These are phyloP conservation scores for Phodopus roborovskii DNA, from an alignment of 2,113 vertebrate genomes.

Conservation along the genomic window DNA sequence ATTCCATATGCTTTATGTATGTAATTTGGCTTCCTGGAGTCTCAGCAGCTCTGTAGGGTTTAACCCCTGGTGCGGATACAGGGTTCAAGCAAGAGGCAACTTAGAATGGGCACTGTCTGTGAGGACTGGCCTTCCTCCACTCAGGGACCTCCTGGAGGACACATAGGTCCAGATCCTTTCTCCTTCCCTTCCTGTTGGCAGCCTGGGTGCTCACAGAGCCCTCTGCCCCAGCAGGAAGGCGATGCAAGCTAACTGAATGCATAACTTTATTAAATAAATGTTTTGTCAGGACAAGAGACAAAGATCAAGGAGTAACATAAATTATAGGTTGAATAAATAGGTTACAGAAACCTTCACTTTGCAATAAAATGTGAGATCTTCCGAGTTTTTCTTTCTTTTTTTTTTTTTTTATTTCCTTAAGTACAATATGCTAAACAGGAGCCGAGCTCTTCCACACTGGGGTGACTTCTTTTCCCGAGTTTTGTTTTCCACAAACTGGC, in stretches of 20 bases:
- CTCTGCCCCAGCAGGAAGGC: slow-evolving; percentile 76
- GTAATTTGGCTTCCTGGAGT: fast-evolving
- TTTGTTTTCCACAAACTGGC: slow-evolving; percentile 89
- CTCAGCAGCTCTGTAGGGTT: background rate
- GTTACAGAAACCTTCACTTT: slow-evolving; percentile 99
- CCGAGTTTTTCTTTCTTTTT: slow-evolving; percentile 84
- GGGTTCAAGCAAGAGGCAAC: background rate
- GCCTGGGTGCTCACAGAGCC: background rate
- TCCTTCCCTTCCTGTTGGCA: background rate
- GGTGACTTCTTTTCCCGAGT: slow-evolving; percentile 80
- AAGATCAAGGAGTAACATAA: slow-evolving; percentile 99
- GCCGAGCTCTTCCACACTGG: slow-evolving; percentile 90
- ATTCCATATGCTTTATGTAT: too few relatives aligned
- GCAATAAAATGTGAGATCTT: slow-evolving; percentile 98
- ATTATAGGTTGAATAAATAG: slow-evolving; percentile 99
- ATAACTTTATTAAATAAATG: slow-evolving; percentile 99
- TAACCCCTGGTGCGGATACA: too few relatives aligned
- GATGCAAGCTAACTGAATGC: slow-evolving; percentile 92
- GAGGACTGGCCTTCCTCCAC: background rate
- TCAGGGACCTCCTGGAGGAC: background rate
- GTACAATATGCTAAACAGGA: slow-evolving; percentile 97
- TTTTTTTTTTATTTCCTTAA: slow-evolving; percentile 88
- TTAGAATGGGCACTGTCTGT: background rate
- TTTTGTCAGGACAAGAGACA: slow-evolving; percentile 99
- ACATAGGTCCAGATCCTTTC: background rate